Conservation (phyloP, 1,140 invertebrate genomes). For the Araneus ventricosus region DNA sequence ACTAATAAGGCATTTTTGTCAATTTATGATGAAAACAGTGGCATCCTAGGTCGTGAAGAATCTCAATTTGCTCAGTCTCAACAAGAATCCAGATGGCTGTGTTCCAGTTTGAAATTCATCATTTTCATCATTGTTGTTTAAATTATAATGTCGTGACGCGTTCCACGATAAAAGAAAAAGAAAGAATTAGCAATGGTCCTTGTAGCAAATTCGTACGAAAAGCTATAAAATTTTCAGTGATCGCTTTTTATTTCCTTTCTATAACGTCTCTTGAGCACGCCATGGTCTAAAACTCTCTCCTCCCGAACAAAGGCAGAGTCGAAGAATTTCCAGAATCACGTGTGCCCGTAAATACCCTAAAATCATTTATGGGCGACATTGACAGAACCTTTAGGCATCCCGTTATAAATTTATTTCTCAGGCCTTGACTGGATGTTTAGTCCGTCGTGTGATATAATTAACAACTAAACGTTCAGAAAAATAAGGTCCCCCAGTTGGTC, state of each 20-base stretch:
- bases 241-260: background rate
- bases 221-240: background rate
- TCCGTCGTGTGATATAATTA: slow-evolving; percentile 40
- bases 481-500: background rate
- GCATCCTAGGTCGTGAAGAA: too few relatives aligned
- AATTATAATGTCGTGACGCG: too few relatives aligned
- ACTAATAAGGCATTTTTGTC: too few relatives aligned
- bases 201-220: background rate
- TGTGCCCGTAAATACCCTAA: background rate
- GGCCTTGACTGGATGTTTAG: background rate
- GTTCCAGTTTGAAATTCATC: too few relatives aligned
- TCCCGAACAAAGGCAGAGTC: background rate
- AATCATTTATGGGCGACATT: slow-evolving; percentile 42
- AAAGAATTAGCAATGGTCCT: background rate
- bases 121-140: too few relatives aligned
- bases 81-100: too few relatives aligned
- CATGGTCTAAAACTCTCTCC: background rate
- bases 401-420: slow-evolving; percentile 30
- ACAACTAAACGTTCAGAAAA: background rate
- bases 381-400: slow-evolving; percentile 19
- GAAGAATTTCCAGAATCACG: background rate
- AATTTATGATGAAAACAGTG: too few relatives aligned
- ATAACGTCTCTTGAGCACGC: background rate
- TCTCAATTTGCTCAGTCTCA: too few relatives aligned
- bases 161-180: background rate